These are phyloP conservation scores for Onychorhynchus coronatus DNA, from an alignment of 2,113 vertebrate species.

Conservation along the genomic window DNA sequence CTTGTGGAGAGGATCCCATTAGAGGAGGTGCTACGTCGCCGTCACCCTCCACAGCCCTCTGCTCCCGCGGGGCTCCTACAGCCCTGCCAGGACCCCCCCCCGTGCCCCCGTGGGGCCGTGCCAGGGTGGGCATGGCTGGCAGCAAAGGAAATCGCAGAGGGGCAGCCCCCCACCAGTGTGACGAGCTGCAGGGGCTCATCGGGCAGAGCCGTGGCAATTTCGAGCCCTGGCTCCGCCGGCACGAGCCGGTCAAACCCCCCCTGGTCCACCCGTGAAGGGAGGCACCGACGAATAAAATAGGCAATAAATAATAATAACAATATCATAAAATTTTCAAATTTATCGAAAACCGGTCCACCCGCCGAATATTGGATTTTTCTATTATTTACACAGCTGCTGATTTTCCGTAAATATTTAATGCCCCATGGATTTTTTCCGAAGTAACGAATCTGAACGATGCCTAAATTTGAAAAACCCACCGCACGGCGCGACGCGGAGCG, in stretches of 20 bases:
- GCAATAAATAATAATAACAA: slow-evolving; percentile 70
- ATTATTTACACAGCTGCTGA: slow-evolving; percentile 65
- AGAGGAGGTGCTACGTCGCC: slow-evolving; percentile 10
- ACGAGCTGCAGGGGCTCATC: too few relatives aligned
- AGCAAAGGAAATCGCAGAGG: fast-evolving
- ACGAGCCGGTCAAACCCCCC: not conserved
- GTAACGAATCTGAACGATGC: slow-evolving; percentile 61
- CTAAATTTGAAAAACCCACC: slow-evolving; percentile 43
- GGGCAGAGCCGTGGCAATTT: too few relatives aligned
- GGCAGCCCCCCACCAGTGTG: fast-evolving
- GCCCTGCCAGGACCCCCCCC: not conserved
- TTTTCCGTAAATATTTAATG: slow-evolving; percentile 69
- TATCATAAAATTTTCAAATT: slow-evolving; percentile 68
- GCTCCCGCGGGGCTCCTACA: not conserved
- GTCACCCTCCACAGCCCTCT: not conserved
- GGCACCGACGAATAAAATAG: slow-evolving; percentile 45
- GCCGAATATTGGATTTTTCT: slow-evolving; percentile 42
- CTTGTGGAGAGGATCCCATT: slow-evolving; percentile 74
- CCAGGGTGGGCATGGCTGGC: fast-evolving
- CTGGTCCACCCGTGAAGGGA: not conserved
- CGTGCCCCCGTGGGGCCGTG: fast-evolving
- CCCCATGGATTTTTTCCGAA: slow-evolving; percentile 54
- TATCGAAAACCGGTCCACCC: slow-evolving; percentile 48
- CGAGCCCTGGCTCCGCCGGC: not conserved
- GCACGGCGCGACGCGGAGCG: fast-evolving